A percentile compares a stretch with the other conserved stretches of the same genome.
These are phyloP conservation scores for Illadopsis cleaveri DNA, from an alignment of 2,113 vertebrate genomes.

Conservation along the genomic window DNA sequence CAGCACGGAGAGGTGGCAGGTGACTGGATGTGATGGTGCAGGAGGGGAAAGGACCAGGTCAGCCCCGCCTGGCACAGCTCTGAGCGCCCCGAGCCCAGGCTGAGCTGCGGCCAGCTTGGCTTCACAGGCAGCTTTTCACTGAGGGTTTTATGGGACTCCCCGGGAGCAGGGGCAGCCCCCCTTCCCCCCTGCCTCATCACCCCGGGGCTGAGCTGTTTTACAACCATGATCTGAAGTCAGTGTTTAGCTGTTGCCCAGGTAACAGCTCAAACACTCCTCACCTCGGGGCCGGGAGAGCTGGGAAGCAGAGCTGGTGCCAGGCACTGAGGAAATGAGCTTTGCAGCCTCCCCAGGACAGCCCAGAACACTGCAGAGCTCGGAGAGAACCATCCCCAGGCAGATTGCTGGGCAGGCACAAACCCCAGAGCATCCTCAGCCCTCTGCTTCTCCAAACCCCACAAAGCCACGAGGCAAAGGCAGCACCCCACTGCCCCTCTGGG, in stretches of 20 bases:
- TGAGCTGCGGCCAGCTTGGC: neutral
- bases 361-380: neutral
- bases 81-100: neutral
- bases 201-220: neutral
- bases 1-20: neutral
- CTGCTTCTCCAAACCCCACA: neutral
- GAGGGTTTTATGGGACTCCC: neutral
- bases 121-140: neutral
- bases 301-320: conserved; percentile 19
- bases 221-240: conserved; percentile 21
- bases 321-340: conserved; percentile 38
- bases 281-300: conserved; percentile 46
- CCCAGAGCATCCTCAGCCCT: neutral
- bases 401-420: neutral
- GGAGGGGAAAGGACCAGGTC: neutral
- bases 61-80: neutral
- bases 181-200: neutral
- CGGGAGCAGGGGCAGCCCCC: neutral
- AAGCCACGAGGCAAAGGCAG: neutral
- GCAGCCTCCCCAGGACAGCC: conserved; percentile 27
- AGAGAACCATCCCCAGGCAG: neutral
- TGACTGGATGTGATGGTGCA: neutral
- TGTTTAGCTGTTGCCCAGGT: conserved; percentile 64
- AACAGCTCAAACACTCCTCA: conserved; percentile 60
- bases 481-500: neutral